Base-by-base conservation (phyloP, 2,113 vertebrate species). In the Chamaea fasciata region DNA sequence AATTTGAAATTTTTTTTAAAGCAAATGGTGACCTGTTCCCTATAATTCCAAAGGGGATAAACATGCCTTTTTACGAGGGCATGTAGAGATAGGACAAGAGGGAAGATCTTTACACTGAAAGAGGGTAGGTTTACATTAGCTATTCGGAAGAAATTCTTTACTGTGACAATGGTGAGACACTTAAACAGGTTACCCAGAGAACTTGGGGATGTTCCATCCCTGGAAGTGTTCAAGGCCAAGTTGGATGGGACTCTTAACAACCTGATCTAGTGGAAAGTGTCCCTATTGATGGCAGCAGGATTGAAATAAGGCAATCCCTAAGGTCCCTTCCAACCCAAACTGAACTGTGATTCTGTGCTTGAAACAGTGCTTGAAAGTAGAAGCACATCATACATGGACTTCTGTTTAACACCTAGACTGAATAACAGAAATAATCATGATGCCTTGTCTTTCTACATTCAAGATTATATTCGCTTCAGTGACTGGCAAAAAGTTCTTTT, bases 381-480 rank as follows among this genome's bases (percentile, higher is more conserved):
- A 74, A 87, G 7, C 22, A 33, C 0, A 0, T 53, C 47, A 49
- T 5, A 42, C 13, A 23, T 12, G 9, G 42, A 28, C 15, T 69
- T 83, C 28, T 23, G 13, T 63, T n/a, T 52, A 37, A 49, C 9
- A 44, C 13, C 42, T 26, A 71, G 5, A 33, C 15, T 39, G 41
- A 69, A 77, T 74, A 80, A 31, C 19, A 63, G 19, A 83, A 71
- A 8, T 37, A 44, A 60, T 50, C 47, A 42, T 74, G 65, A 65
- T 13, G 8, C 15, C 33, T n/a, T 46, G 2, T 27, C 9, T 64
- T 59, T 69, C 50, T 46, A 30, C 22, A 46, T 6, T 57, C 14
- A 33, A 53, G 10, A 65, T 60, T 73, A 86, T 33, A 50, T 21
- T 60, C 0, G 0, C 11, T n/a, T 59, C 46, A 39, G 9, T 63